phyloP scores from a whole-genome alignment of 1,140 invertebrate genomes.

The Sinonovacula constricta region DNA sequence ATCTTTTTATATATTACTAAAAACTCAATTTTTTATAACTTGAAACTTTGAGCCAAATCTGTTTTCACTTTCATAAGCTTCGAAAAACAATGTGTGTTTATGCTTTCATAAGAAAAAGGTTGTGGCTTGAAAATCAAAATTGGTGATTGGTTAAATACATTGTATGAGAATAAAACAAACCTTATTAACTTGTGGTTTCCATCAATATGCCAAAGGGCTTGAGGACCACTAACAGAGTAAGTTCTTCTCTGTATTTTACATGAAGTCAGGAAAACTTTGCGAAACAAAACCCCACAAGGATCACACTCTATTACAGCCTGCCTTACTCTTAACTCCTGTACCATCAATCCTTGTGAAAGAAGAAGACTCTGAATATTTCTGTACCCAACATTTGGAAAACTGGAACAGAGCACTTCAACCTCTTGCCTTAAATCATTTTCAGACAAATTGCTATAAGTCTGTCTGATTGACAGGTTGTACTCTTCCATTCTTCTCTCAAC shows the following conservation, averaged over 20 bases:
- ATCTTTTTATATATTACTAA: conserved; percentile 5
- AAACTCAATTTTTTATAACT: conserved; percentile 5
- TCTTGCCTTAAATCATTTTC: background rate
- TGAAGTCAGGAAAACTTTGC: conserved; percentile 11
- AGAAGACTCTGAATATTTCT: conserved; percentile 20
- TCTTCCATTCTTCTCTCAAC: conserved; percentile 35
- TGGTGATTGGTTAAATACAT: conserved; percentile 4
- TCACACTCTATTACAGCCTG: conserved; percentile 12
- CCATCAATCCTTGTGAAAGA: conserved; percentile 1
- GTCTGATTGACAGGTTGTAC: conserved; percentile 8
- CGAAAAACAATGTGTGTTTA: conserved; percentile 1
- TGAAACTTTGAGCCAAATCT: conserved; percentile 4
- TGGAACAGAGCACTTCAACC: background rate
- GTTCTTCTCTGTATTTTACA: conserved; percentile 11
- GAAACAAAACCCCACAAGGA: conserved; percentile 13
- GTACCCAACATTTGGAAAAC: conserved; percentile 29
- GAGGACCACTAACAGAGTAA: conserved; percentile 1
- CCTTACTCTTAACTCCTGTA: conserved; percentile 14
- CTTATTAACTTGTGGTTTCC: conserved; percentile 15
- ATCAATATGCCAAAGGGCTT: conserved; percentile 16
- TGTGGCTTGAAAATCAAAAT: conserved; percentile 1
- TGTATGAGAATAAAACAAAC: conserved; percentile 9
- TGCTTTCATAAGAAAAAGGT: conserved; percentile 4
- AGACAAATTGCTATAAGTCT: conserved; percentile 32
- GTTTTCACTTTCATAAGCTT: conserved; percentile 4